Evolutionary conservation across 2,113 vertebrate genomes (phyloP).

Genomic region (Haemorhous mexicanus): DNA sequence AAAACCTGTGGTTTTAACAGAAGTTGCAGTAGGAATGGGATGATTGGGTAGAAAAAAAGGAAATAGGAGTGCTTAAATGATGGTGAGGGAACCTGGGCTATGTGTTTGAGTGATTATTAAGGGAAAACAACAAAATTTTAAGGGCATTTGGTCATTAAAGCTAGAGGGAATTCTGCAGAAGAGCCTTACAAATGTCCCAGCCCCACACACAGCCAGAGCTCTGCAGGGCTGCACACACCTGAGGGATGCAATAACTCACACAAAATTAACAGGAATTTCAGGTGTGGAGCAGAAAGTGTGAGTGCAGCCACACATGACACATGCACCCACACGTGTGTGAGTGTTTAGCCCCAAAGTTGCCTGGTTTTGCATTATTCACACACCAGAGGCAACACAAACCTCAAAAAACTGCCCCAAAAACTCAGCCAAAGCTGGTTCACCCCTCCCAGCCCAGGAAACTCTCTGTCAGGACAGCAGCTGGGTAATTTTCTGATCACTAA

Average conservation of each 20-base stretch:
- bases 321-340: accelerated
- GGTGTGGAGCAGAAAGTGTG: background rate
- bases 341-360: background rate
- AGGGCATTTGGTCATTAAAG: background rate
- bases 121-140: background rate
- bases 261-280: background rate
- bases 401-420: background rate
- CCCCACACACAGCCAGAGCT: background rate
- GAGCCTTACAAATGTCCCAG: background rate
- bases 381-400: background rate
- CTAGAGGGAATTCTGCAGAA: background rate
- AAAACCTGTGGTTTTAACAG: background rate
- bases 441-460: background rate
- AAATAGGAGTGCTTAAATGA: background rate
- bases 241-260: background rate
- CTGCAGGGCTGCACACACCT: background rate
- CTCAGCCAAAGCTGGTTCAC: background rate
- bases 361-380: background rate
- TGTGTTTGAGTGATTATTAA: background rate
- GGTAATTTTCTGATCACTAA: background rate
- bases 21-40: background rate
- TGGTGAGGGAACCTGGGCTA: background rate
- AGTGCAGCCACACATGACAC: accelerated
- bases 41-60: background rate
- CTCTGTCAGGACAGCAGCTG: background rate